Evolutionary conservation across 2,888 invertebrate genomes (phyloP).

Genomic region (Luperina nickerlii): DNA sequence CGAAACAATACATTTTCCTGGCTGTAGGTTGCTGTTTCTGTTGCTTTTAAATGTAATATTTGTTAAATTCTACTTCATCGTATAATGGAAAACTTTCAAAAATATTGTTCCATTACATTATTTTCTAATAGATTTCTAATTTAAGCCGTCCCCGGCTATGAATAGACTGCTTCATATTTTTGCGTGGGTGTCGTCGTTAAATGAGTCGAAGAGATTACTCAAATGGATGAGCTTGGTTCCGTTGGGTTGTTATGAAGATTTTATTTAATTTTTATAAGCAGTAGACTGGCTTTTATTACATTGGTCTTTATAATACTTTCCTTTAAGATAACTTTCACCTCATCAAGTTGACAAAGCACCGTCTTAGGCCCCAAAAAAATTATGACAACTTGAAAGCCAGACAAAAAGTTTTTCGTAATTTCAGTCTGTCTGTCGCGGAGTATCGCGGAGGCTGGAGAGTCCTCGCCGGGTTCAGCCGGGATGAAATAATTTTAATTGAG

Average conservation of each 20-base stretch:
- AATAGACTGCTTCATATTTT: slow-evolving; percentile 37
- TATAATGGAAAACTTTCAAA: slow-evolving; percentile 2
- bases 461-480: slow-evolving; percentile 69
- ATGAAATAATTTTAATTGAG: slow-evolving; percentile 76
- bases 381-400: slow-evolving; percentile 65
- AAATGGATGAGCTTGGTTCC: slow-evolving; percentile 5
- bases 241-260: background rate
- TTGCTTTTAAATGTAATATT: background rate
- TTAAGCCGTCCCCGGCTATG: slow-evolving; percentile 10
- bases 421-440: slow-evolving; percentile 61
- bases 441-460: slow-evolving; percentile 59
- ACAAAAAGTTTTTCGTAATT: slow-evolving; percentile 70
- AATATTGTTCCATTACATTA: background rate
- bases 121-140: slow-evolving; percentile 19
- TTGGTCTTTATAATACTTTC: background rate
- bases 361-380: slow-evolving; percentile 63
- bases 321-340: background rate
- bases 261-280: background rate
- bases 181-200: slow-evolving; percentile 29
- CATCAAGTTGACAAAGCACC: slow-evolving; percentile 21
- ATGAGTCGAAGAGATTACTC: slow-evolving; percentile 24
- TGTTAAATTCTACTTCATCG: background rate
- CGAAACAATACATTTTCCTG: background rate
- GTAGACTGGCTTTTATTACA: background rate
- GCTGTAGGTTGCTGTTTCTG: too few species aligned